A percentile compares a stretch with the other conserved stretches of the same genome.
Conservation (phyloP, 2,888 invertebrate species). For the Poecilus cupreus region DNA sequence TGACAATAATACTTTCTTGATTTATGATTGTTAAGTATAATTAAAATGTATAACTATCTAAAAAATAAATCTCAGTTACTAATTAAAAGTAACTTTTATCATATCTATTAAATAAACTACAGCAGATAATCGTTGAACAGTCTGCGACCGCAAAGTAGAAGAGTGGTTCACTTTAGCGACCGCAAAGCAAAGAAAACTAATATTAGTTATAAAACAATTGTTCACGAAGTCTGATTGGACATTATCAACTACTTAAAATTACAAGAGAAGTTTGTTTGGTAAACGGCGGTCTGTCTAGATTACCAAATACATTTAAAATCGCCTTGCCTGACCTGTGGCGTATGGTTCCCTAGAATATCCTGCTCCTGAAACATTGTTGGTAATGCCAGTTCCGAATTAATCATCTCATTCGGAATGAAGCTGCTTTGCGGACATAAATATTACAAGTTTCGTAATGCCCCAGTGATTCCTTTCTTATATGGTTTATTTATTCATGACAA, state of each 20-base stretch:
- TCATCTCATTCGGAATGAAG: conserved; percentile 41
- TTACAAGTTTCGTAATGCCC: conserved; percentile 47
- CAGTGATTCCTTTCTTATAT: conserved; percentile 35
- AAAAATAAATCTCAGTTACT: conserved; percentile 31
- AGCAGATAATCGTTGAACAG: conserved; percentile 19
- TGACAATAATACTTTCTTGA: conserved; percentile 35
- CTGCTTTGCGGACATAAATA: conserved; percentile 22
- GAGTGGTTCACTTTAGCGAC: neutral
- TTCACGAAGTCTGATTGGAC: conserved; percentile 41
- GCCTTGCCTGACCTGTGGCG: conserved; percentile 52
- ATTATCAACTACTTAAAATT: conserved; percentile 47
- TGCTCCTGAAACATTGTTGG: conserved; percentile 56
- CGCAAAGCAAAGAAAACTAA: neutral
- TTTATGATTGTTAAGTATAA: conserved; percentile 21
- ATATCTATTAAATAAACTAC: neutral
- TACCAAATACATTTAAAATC: conserved; percentile 48
- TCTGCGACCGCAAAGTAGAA: conserved; percentile 2
- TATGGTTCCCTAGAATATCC: conserved; percentile 59
- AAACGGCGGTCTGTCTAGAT: conserved; percentile 4
- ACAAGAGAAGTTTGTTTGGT: conserved; percentile 32
- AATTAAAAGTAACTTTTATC: conserved; percentile 17
- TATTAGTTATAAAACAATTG: conserved; percentile 21
- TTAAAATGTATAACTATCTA: conserved; percentile 41
- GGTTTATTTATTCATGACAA: conserved; percentile 41
- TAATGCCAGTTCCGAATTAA: conserved; percentile 51